phyloP scores from a whole-genome alignment of 2,113 vertebrate species.

The Amphiprion percula region DNA sequence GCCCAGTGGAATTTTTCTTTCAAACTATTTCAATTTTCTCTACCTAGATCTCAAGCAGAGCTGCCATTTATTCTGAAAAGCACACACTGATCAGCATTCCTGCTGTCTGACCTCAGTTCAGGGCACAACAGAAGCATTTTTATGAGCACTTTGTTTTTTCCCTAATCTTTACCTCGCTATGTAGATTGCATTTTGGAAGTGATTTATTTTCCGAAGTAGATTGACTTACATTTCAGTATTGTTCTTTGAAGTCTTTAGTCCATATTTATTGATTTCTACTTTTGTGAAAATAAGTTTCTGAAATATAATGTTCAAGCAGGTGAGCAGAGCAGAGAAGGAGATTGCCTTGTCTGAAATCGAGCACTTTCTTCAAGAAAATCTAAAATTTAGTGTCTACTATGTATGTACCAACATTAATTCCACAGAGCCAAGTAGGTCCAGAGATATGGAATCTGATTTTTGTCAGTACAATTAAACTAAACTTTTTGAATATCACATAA shows the following conservation, averaged over 20 bases:
- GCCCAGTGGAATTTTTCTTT: background rate
- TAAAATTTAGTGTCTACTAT: too few species aligned
- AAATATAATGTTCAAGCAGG: background rate
- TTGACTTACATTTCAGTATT: too few species aligned
- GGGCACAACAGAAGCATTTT: conserved; percentile 12
- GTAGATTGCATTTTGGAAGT: background rate
- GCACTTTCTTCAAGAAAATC: too few species aligned
- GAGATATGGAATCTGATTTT: too few species aligned
- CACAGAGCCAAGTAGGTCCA: too few species aligned
- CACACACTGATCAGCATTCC: conserved; percentile 15
- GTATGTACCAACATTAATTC: too few species aligned
- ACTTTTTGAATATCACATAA: too few species aligned
- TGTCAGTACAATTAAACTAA: too few species aligned
- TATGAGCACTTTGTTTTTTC: conserved; percentile 10
- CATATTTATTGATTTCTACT: too few species aligned
- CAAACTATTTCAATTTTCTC: conserved; percentile 35
- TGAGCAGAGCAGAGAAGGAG: background rate
- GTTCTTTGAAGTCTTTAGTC: too few species aligned
- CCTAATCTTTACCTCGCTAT: background rate
- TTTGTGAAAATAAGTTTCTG: background rate
- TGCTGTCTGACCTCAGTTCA: background rate
- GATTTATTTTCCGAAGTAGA: background rate
- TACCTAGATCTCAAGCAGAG: conserved; percentile 22
- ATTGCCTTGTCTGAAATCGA: background rate
- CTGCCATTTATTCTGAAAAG: conserved; percentile 13